Evolutionary conservation across 1,140 invertebrate genomes (phyloP).

Genomic region (Drosophila novamexicana): DNA sequence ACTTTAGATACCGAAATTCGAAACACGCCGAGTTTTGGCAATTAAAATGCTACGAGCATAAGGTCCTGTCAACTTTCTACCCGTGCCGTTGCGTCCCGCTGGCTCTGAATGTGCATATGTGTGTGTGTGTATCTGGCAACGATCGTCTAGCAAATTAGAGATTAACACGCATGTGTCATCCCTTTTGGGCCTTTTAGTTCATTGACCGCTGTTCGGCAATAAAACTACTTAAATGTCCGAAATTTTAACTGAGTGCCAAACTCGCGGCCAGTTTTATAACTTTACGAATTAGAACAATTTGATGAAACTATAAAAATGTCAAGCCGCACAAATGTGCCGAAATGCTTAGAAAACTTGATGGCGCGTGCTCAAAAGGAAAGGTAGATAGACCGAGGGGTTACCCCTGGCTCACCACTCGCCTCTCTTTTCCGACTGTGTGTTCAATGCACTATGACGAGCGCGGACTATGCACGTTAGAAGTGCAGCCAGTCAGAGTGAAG

Average conservation of each 20-base stretch:
- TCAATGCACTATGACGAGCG: constrained; percentile 71
- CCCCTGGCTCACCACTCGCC: background rate
- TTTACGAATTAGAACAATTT: constrained; percentile 78
- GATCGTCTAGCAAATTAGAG: constrained; percentile 81
- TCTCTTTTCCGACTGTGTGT: constrained; percentile 43
- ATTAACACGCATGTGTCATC: constrained; percentile 81
- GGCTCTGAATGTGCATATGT: constrained; percentile 20
- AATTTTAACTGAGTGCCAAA: constrained; percentile 55
- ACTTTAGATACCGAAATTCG: constrained; percentile 82
- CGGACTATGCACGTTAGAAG: constrained; percentile 50
- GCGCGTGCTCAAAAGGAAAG: constrained; percentile 40
- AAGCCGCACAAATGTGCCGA: constrained; percentile 65
- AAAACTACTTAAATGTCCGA: constrained; percentile 58
- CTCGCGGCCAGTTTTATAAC: constrained; percentile 76
- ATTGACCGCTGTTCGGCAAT: constrained; percentile 66
- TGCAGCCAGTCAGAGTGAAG: constrained; percentile 20
- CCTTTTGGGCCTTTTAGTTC: constrained; percentile 51
- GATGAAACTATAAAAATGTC: constrained; percentile 76
- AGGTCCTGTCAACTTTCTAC: constrained; percentile 55
- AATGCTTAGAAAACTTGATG: constrained; percentile 34
- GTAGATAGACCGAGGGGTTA: constrained; percentile 32
- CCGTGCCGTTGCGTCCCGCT: constrained; percentile 38
- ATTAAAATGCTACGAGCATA: constrained; percentile 73
- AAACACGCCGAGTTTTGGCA: constrained; percentile 78
- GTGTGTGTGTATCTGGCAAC: constrained; percentile 29